Evolutionary conservation across 2,113 vertebrate genomes (phyloP), one percentile per base, ranked within the genome.

Genomic region (Strix aluco): DNA sequence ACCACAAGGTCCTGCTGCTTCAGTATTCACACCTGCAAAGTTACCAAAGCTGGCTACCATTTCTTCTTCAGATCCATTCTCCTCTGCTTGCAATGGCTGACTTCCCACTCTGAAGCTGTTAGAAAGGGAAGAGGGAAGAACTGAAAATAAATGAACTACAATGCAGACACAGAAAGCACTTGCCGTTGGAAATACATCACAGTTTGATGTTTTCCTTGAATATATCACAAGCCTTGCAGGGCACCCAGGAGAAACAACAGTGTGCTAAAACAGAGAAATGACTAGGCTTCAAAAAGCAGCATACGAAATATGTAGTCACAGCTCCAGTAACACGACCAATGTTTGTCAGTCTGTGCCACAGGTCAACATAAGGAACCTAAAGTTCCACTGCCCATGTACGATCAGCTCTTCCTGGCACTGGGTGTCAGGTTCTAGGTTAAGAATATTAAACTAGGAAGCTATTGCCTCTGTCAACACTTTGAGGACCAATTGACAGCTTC

Each of bases 11-110:
- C 81, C 96, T 63, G 81, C 38, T 84, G 90, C 65, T 80, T 77
- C 84, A 66, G 90, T 86, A 91, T 95, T 97, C 91, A 88, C 87
- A 85, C 97, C 95, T 78, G 91, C 95, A 94, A 97, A 88, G 77
- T 97, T 96, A 51, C 94, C 83, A 67, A 95, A 97, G 87, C 97
- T 97, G 84, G 97, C 78, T 69, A 66, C 47, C 2, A 75, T 95
- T 85, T 98, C 98, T 90, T 98, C 98, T 96, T 97, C 97, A 90
- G 88, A 94, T 95, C 97, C 96, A 86, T 89, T 97, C 66, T 96
- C 92, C 29, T 90, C 84, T 84, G 79, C 92, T 95, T 96, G 97
- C 90, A 97, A 69, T 19, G 92, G 96, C 51, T 90, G 97, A 85
- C 84, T 93, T 97, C 98, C 93, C 30, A 87, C 66, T 86, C 98